Evolutionary conservation across 2,888 invertebrate species (phyloP).

Genomic region (Notodromas monacha): DNA sequence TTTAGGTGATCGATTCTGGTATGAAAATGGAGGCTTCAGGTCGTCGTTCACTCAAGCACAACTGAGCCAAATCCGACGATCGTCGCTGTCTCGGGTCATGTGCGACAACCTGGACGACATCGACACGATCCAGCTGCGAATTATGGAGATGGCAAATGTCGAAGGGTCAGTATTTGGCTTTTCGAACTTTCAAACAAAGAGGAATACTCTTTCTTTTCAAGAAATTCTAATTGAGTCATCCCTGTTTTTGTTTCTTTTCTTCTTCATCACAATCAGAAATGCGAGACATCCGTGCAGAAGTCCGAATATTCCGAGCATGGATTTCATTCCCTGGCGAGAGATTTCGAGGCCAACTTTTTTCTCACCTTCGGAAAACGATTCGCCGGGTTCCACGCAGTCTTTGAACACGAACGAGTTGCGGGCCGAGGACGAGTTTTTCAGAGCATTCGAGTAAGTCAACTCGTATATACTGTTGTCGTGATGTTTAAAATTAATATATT

Average conservation of each 20-base stretch:
- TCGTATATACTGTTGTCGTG: too few relatives aligned
- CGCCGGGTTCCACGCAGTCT: background rate
- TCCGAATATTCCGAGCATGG: background rate
- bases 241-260: background rate
- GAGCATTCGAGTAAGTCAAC: background rate
- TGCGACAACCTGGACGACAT: slow-evolving; percentile 19
- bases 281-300: background rate
- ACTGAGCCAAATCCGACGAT: slow-evolving; percentile 17
- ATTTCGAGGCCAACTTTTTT: background rate
- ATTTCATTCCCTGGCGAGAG: background rate
- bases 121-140: slow-evolving; percentile 16
- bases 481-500: too few relatives aligned
- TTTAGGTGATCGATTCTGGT: slow-evolving; percentile 22
- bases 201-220: too few relatives aligned
- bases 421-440: background rate
- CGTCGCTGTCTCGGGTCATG: slow-evolving; percentile 16
- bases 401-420: background rate
- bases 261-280: slow-evolving; percentile 1
- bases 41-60: slow-evolving; percentile 28
- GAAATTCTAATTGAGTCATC: too few relatives aligned
- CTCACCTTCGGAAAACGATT: background rate
- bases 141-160: slow-evolving; percentile 18
- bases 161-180: slow-evolving; percentile 16
- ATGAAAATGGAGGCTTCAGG: slow-evolving; percentile 38
- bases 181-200: too few relatives aligned